These are phyloP conservation scores for Tretioscincus oriximinensis DNA, from an alignment of 2,113 vertebrate species.

Conservation along the genomic window DNA sequence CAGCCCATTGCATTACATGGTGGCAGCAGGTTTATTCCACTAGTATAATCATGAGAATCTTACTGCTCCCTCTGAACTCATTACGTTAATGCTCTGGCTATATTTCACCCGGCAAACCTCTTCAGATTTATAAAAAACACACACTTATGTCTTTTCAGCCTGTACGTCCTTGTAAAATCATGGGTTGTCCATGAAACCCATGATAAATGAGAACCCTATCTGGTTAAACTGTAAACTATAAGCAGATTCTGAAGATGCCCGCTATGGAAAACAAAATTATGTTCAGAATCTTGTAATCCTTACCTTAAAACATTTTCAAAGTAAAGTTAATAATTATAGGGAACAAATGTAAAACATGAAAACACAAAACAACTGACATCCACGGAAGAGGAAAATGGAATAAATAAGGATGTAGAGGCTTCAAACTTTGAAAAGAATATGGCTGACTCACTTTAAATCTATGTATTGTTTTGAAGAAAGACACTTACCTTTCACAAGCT, in stretches of 20 bases:
- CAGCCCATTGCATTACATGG: too few species aligned
- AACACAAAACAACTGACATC: background rate
- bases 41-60: background rate
- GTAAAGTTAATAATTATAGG: conserved; percentile 1
- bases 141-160: too few species aligned
- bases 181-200: too few species aligned
- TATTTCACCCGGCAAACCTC: too few species aligned
- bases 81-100: background rate
- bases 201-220: too few species aligned
- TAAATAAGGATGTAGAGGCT: background rate
- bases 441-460: background rate
- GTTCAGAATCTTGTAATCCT: background rate
- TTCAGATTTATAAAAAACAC: too few species aligned
- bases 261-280: background rate
- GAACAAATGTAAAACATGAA: background rate
- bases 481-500: conserved; percentile 96
- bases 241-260: background rate
- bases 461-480: conserved; percentile 6
- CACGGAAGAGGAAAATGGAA: background rate
- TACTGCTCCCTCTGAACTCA: background rate
- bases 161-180: too few species aligned
- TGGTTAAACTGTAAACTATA: background rate
- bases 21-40: too few species aligned
- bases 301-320: conserved; percentile 15
- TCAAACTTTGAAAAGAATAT: background rate